Conservation (phyloP, 53 echinoderm and acorn worm genomes). For the Holothuria scabra region DNA sequence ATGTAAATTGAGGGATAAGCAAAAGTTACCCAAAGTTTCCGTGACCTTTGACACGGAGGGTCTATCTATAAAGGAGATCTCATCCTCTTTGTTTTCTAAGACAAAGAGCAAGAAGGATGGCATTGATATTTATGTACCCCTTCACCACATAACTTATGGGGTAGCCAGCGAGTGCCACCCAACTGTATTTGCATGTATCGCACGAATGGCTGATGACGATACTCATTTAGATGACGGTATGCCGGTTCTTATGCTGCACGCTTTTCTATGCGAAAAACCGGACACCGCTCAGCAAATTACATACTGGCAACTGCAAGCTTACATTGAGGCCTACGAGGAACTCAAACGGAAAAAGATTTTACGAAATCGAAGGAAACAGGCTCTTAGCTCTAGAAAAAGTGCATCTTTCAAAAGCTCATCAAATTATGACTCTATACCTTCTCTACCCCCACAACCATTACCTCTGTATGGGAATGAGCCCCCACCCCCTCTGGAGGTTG, state of each 20-base stretch:
- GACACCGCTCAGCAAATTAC: conserved; percentile 81
- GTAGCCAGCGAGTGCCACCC: conserved; percentile 85
- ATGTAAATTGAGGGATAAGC: conserved; percentile 88
- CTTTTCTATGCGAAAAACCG: conserved; percentile 88
- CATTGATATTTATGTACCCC: conserved; percentile 71
- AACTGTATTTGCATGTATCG: conserved; percentile 87
- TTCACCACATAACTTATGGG: conserved; percentile 95
- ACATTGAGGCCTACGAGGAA: conserved; percentile 98
- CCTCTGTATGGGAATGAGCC: conserved; percentile 24
- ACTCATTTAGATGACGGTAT: conserved; percentile 18
- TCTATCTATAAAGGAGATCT: conserved; percentile 73
- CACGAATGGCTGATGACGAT: conserved; percentile 80
- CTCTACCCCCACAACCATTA: conserved; percentile 5
- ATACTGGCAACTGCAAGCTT: conserved; percentile 98
- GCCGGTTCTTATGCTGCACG: conserved; percentile 85
- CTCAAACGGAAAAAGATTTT: conserved; percentile 89
- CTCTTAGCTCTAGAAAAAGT: conserved; percentile 35
- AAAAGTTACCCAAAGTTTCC: conserved; percentile 82
- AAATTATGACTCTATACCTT: neutral
- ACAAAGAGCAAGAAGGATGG: conserved; percentile 83
- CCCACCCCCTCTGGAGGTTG: neutral
- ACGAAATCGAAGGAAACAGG: conserved; percentile 68
- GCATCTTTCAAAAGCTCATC: neutral
- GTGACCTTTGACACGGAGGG: conserved; percentile 88
- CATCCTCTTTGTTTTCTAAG: conserved; percentile 75